These are phyloP conservation scores for Rissa tridactyla DNA, from an alignment of 2,113 vertebrate genomes.

Conservation along the genomic window DNA sequence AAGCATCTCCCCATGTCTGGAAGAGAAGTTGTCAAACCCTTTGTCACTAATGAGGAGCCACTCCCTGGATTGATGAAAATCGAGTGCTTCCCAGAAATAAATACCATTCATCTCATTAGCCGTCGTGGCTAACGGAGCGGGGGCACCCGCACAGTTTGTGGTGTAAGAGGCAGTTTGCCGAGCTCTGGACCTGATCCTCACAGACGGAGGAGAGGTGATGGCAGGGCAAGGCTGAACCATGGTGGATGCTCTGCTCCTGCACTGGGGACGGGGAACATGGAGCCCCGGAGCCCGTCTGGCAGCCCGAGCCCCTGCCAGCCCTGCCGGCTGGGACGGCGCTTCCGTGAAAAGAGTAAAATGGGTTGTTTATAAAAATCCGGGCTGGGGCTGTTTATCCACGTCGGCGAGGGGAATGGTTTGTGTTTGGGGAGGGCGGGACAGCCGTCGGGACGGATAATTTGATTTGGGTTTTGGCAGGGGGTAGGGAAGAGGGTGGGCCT, in stretches of 20 bases:
- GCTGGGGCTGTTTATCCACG: background rate
- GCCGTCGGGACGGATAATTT: constrained; percentile 32
- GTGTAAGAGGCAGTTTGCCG: background rate
- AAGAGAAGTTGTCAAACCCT: constrained; percentile 7
- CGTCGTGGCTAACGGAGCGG: background rate
- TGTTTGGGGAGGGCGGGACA: constrained; percentile 39
- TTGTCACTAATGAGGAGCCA: background rate
- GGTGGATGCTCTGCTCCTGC: background rate
- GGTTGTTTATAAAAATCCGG: constrained; percentile 4
- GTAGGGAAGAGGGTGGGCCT: constrained; percentile 50
- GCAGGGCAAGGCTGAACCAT: rapidly evolving
- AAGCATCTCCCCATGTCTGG: background rate
- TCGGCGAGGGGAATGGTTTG: constrained; percentile 27
- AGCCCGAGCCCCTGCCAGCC: background rate
- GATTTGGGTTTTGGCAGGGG: constrained; percentile 49
- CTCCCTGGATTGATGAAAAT: background rate
- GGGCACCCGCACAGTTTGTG: background rate
- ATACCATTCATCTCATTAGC: background rate
- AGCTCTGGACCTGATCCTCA: background rate
- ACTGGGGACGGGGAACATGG: background rate
- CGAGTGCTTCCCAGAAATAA: constrained; percentile 39
- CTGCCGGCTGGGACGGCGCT: rapidly evolving
- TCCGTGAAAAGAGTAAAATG: background rate
- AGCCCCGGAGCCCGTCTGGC: rapidly evolving
- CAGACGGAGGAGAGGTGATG: background rate